phyloP scores from a whole-genome alignment of 2,888 invertebrate species.

The Auanema freiburgensis region DNA sequence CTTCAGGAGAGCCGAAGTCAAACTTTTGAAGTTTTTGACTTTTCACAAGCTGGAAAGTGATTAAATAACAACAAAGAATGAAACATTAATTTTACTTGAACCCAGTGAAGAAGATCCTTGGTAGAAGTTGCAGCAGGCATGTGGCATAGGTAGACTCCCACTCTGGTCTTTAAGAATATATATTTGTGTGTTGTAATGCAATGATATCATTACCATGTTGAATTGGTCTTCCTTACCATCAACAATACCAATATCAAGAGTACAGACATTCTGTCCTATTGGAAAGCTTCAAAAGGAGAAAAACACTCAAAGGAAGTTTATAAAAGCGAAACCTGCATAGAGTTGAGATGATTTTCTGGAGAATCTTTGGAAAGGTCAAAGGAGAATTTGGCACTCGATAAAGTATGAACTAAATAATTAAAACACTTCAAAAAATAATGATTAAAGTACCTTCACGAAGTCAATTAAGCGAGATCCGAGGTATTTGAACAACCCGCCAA shows the following conservation, averaged over 20 bases:
- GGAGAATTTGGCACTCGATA: conserved; percentile 36
- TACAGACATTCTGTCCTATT: conserved; percentile 33
- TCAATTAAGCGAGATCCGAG: conserved; percentile 30
- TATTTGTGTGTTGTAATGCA: background rate
- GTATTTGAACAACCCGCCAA: conserved; percentile 51
- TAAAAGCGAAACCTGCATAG: background rate
- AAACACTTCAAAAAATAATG: background rate
- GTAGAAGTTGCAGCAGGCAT: conserved; percentile 47
- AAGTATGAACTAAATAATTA: conserved; percentile 20
- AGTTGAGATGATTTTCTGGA: background rate
- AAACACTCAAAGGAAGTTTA: no score
- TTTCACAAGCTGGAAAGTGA: conserved; percentile 24
- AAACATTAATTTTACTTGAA: conserved; percentile 22
- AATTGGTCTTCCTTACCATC: conserved; percentile 40
- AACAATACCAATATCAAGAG: conserved; percentile 42
- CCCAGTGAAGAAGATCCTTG: conserved; percentile 41
- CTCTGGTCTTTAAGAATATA: conserved; percentile 24
- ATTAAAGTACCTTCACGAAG: conserved; percentile 18
- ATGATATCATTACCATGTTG: conserved; percentile 27
- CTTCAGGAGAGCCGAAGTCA: conserved; percentile 31
- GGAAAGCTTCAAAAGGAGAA: conserved; percentile 20
- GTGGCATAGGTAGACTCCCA: conserved; percentile 42
- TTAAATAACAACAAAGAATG: background rate
- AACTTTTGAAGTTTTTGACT: conserved; percentile 36
- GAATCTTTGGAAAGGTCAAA: conserved; percentile 21